Percentiles rank a stretch among this genome's conserved stretches.
Evolutionary conservation across 92 coral and sea anemone species (phyloP).

Genomic region (Diadumene lineata): DNA sequence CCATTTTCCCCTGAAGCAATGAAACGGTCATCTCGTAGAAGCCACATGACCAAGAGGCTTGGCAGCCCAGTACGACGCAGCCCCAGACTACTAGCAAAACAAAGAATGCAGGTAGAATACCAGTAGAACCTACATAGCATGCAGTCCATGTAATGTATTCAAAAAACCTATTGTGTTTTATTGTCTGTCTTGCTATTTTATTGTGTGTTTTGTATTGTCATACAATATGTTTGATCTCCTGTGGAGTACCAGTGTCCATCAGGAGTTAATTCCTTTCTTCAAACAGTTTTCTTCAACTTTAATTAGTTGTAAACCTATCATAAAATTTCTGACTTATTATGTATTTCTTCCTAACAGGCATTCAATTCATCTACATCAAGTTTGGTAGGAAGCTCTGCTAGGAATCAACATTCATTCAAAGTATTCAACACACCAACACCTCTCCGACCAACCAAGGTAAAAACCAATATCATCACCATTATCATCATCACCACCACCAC

Average conservation of each 20-base stretch:
- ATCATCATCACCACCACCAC: too few species aligned
- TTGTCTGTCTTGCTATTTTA: too few species aligned
- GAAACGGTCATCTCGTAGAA: not conserved
- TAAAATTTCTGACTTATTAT: too few species aligned
- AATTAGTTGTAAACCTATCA: too few species aligned
- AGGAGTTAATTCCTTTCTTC: too few species aligned
- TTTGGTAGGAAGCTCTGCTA: slow-evolving; percentile 77
- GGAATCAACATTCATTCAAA: slow-evolving; percentile 77
- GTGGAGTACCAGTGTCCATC: too few species aligned
- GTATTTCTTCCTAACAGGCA: slow-evolving; percentile 14
- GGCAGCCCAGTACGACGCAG: slow-evolving; percentile 65
- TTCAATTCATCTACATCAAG: slow-evolving; percentile 40
- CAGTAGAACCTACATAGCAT: too few species aligned
- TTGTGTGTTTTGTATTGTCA: too few species aligned
- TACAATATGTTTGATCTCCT: too few species aligned
- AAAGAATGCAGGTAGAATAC: slow-evolving; percentile 29
- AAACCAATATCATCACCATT: not conserved
- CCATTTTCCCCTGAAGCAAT: slow-evolving; percentile 6
- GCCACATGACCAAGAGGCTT: not conserved
- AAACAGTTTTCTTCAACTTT: too few species aligned
- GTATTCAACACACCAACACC: slow-evolving; percentile 90
- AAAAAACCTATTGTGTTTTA: too few species aligned
- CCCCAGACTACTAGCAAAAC: slow-evolving; percentile 53
- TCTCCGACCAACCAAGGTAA: slow-evolving; percentile 71
- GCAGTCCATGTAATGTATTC: too few species aligned